A percentile compares a stretch with the other conserved stretches of the same genome.
phyloP scores from a whole-genome alignment of 2,797 vertebrate species.

The Anguilla obscura region DNA sequence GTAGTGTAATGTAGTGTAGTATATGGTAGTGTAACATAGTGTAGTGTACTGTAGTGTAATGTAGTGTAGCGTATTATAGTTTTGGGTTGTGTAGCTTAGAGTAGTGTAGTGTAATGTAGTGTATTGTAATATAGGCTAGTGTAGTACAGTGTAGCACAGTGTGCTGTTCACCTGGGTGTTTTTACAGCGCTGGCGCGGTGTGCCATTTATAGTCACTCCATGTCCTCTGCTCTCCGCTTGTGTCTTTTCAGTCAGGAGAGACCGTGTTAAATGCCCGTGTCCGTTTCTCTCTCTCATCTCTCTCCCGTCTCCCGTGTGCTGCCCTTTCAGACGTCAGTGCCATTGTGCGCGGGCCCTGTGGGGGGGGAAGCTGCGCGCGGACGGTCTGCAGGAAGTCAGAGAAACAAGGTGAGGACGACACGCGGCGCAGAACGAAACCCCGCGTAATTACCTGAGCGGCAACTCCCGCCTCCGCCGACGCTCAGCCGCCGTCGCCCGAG shows the following conservation, averaged over 20 bases:
- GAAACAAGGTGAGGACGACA: not conserved
- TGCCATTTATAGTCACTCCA: not conserved
- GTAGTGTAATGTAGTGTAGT: no score
- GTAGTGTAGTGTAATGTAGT: not conserved
- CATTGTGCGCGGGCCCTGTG: not conserved
- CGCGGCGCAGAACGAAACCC: not conserved
- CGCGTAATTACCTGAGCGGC: not conserved
- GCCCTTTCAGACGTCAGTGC: constrained; percentile 7
- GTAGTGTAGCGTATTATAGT: not conserved
- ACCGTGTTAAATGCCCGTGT: not conserved
- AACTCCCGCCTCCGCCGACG: not conserved
- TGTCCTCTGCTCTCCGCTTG: not conserved
- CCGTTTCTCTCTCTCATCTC: not conserved
- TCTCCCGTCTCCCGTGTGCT: not conserved
- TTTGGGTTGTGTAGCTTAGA: not conserved
- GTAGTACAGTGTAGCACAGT: not conserved
- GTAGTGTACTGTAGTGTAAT: not conserved
- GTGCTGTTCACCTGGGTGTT: not conserved
- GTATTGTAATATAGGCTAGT: not conserved
- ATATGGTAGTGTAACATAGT: not conserved
- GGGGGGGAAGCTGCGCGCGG: not conserved
- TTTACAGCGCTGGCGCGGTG: not conserved
- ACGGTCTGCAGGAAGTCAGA: not conserved
- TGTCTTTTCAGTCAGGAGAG: not conserved
- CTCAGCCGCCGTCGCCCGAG: not conserved